These are phyloP conservation scores for Morone chrysops DNA, from an alignment of 2,113 vertebrate genomes.

Conservation along the genomic window DNA sequence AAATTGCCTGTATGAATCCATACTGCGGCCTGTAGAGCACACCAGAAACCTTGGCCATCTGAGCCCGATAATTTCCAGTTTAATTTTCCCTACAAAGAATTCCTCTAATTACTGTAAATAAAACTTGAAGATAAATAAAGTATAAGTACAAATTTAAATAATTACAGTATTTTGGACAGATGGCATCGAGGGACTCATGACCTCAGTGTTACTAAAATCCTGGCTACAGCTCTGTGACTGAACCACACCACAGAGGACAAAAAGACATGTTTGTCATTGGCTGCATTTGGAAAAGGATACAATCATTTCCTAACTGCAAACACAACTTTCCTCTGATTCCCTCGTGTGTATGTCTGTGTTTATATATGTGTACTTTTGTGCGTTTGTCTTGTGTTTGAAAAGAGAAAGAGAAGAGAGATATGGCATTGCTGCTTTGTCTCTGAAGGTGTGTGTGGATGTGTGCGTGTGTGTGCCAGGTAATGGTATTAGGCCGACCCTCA, in stretches of 20 bases:
- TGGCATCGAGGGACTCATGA: neutral
- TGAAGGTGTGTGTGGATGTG: neutral
- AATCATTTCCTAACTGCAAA: too few species aligned
- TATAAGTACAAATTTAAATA: neutral
- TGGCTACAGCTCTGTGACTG: neutral
- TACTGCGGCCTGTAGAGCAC: too few species aligned
- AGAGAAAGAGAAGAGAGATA: neutral
- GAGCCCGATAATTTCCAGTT: too few species aligned
- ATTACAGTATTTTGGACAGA: neutral
- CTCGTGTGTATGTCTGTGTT: neutral
- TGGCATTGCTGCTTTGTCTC: neutral
- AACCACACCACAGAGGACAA: neutral
- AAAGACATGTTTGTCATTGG: neutral
- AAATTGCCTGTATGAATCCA: too few species aligned
- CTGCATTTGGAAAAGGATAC: neutral
- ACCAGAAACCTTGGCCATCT: too few species aligned
- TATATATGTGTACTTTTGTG: neutral
- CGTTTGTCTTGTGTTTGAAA: neutral
- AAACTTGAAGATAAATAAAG: too few species aligned
- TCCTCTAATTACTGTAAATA: too few species aligned
- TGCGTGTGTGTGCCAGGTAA: conserved; percentile 2
- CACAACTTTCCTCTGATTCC: neutral
- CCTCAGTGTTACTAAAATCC: neutral
- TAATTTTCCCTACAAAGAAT: too few species aligned
- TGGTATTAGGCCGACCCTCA: conserved; percentile 1